Conservation (phyloP, 2,113 vertebrate genomes). For the Puffinus mauretanicus region DNA sequence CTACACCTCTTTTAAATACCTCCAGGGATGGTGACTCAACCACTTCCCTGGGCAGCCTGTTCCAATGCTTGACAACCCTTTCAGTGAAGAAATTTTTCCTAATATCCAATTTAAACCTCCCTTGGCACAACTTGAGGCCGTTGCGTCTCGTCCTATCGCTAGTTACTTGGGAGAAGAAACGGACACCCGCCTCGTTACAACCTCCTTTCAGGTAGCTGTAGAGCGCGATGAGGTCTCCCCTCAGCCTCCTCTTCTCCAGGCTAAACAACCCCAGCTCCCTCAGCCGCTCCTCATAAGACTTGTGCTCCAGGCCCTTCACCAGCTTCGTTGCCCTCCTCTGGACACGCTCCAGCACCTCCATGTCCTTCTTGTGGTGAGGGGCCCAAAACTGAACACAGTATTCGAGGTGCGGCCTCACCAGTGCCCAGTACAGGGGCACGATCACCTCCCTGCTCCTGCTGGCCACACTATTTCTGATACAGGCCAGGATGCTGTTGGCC, state of each 20-base stretch:
- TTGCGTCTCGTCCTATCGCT: fast-evolving
- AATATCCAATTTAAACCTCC: not conserved
- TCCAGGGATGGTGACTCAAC: not conserved
- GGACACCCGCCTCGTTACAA: fast-evolving
- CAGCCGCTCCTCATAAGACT: no score
- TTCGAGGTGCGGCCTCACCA: fast-evolving
- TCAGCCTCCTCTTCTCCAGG: not conserved
- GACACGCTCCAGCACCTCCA: fast-evolving
- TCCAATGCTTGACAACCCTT: not conserved
- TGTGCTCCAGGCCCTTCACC: not conserved
- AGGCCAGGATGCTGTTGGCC: not conserved
- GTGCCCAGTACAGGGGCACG: not conserved
- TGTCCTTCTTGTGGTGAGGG: fast-evolving
- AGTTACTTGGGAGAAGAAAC: no score
- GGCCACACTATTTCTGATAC: not conserved
- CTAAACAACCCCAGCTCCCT: not conserved
- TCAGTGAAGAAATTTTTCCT: not conserved
- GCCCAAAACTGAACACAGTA: not conserved
- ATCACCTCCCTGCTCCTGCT: not conserved
- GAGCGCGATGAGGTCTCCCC: fast-evolving
- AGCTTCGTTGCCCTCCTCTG: fast-evolving
- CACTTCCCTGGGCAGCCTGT: not conserved
- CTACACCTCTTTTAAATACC: fast-evolving
- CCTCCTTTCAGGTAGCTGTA: not conserved
- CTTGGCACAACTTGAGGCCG: not conserved